Percentiles rank a stretch among this genome's conserved stretches.
Evolutionary conservation across 2,888 invertebrate species (phyloP).

Genomic region (Drosophila mimetica): DNA sequence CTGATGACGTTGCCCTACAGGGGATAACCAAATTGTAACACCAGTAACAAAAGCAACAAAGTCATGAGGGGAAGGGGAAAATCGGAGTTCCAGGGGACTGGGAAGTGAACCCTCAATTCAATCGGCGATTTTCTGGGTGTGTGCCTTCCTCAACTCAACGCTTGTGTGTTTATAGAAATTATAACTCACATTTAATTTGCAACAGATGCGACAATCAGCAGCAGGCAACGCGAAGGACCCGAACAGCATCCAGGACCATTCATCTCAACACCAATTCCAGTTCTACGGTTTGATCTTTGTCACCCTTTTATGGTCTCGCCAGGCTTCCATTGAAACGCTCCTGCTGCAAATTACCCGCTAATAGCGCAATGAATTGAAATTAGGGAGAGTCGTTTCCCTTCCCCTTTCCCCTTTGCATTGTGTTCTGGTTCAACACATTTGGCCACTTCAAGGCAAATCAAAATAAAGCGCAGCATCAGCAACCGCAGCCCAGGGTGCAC

Average conservation of each 20-base stretch:
- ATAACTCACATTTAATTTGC: constrained; percentile 82
- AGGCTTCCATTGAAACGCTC: constrained; percentile 33
- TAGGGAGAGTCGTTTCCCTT: constrained; percentile 32
- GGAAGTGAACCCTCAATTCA: constrained; percentile 67
- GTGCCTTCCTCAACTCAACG: constrained; percentile 40
- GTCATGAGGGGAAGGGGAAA: constrained; percentile 16
- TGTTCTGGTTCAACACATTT: constrained; percentile 63
- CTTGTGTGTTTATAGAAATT: constrained; percentile 71
- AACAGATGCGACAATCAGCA: constrained; percentile 81
- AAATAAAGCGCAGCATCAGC: constrained; percentile 63
- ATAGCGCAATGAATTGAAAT: constrained; percentile 75
- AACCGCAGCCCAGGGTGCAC: constrained; percentile 49
- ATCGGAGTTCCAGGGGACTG: constrained; percentile 7
- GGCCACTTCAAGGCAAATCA: constrained; percentile 75
- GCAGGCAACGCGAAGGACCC: constrained; percentile 51
- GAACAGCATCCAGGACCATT: constrained; percentile 36
- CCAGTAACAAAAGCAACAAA: constrained; percentile 54
- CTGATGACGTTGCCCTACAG: constrained; percentile 49
- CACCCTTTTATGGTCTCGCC: constrained; percentile 60
- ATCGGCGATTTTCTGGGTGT: constrained; percentile 81
- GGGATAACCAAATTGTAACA: constrained; percentile 76
- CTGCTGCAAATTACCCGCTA: constrained; percentile 81
- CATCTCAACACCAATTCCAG: constrained; percentile 61
- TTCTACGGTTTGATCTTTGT: constrained; percentile 73
- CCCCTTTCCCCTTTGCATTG: constrained; percentile 35